Evolutionary conservation across 2,888 invertebrate species (phyloP), one percentile per base, ranked within the genome.

Genomic region (Spialia ferax): DNA sequence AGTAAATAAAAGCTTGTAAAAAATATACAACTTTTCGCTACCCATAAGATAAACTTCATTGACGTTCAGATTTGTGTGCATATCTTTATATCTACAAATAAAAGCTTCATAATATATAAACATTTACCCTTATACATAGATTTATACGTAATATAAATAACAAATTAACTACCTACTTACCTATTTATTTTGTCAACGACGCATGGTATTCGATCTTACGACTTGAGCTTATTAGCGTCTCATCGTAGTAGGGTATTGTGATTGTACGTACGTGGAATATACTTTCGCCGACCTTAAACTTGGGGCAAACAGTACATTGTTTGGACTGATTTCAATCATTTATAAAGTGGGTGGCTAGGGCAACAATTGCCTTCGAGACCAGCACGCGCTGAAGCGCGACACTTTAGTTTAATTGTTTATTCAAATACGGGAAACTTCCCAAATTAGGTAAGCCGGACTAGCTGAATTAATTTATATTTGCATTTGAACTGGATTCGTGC

Each of bases 381-480:
- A 61, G 55, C 62, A 38, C 42, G 67, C 69, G 61, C 62, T 66
- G 68, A 72, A 72, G 63, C 69, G 72, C 73, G 74, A 81, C 83
- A 83, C 84, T 86, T 86, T 83, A 88, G 87, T 90, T 88, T 87
- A 86, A 89, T 90, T 91, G 89, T 92, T 87, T 91, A 88, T 88
- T 88, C 87, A 86, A 90, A 89, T 87, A 88, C 87, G 87, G 80
- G 80, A 77, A 89, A 93, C 84, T 90, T 90, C 87, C 84, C 85
- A 80, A 88, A 90, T 91, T 89, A 91, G 87, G 88, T 89, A 86
- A 88, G 80, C 85, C 86, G 86, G 86, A 89, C 91, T 86, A 82
- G 85, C 85, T 85, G 85, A 86, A 87, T 87, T 92, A 91, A 92
- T 92, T 92, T 91, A 92, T 92, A 91, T 92, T 91, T 92, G 89